A percentile compares a stretch with the other conserved stretches of the same genome.
Conservation (phyloP, 2,888 invertebrate genomes). For the Erebia palarica region DNA sequence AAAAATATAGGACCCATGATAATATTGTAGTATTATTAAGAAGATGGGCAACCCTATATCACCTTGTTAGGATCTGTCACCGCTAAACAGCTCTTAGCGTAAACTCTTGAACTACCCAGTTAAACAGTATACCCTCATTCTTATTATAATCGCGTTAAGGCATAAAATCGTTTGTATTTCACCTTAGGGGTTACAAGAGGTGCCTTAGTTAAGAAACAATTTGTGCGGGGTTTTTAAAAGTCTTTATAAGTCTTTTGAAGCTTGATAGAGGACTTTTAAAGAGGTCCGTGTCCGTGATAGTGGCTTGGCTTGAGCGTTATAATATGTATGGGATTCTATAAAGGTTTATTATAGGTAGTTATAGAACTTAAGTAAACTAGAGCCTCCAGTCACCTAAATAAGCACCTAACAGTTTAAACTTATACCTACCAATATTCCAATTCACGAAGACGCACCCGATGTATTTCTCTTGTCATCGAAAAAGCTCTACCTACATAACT, state of each 20-base stretch:
- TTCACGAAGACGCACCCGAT: no score
- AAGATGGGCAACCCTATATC: conserved; percentile 30
- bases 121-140: conserved; percentile 12
- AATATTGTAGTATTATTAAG: neutral
- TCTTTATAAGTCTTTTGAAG: conserved; percentile 31
- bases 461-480: no score
- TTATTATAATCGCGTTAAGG: conserved; percentile 3
- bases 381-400: no score
- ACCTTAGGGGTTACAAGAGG: conserved; percentile 16
- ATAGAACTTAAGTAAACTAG: no score
- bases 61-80: conserved; percentile 42
- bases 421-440: no score
- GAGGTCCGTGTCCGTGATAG: conserved; percentile 18
- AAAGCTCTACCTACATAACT: no score
- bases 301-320: conserved; percentile 4
- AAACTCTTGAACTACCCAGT: conserved; percentile 30
- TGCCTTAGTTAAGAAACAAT: conserved; percentile 35
- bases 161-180: conserved; percentile 4
- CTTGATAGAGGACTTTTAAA: conserved; percentile 34
- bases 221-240: conserved; percentile 31
- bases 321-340: neutral
- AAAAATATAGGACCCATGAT: no score
- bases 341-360: neutral
- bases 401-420: no score
- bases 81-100: conserved; percentile 36